Percentiles rank a stretch among this genome's conserved stretches.
Evolutionary conservation across 2,113 vertebrate genomes (phyloP).

Genomic region (Tenebrosternarchus preto): DNA sequence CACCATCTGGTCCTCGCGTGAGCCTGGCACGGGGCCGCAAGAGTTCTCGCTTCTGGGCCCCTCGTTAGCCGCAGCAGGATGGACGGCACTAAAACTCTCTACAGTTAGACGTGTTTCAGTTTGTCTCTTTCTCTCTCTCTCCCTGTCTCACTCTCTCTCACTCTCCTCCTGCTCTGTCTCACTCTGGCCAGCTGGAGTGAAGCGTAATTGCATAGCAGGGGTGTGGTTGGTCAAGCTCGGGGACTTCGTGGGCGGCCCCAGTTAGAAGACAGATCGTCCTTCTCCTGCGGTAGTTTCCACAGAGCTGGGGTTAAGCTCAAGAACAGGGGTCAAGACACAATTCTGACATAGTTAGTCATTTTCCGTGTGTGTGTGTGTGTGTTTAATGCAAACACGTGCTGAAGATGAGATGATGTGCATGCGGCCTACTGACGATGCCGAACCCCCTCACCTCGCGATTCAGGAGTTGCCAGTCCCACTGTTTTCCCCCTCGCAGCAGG

Average conservation of each 20-base stretch:
- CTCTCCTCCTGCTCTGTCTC: conserved; percentile 5
- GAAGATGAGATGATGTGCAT: conserved; percentile 16
- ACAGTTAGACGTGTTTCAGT: background rate
- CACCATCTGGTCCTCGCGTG: conserved; percentile 59
- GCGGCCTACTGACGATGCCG: conserved; percentile 39
- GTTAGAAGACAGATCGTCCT: conserved; percentile 51
- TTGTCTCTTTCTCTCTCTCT: background rate
- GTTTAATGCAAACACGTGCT: no score
- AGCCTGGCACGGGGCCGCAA: conserved; percentile 49
- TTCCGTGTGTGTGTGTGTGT: background rate
- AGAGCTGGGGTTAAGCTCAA: conserved; percentile 47
- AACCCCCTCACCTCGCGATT: conserved; percentile 23
- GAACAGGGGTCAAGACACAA: conserved; percentile 26
- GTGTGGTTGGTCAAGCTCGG: conserved; percentile 56
- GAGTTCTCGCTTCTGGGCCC: conserved; percentile 5
- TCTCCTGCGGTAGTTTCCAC: conserved; percentile 30
- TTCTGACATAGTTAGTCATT: conserved; percentile 14
- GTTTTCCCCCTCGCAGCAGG: conserved; percentile 42
- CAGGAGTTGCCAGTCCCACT: conserved; percentile 59
- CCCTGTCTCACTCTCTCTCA: conserved; percentile 9
- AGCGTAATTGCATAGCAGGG: conserved; percentile 63
- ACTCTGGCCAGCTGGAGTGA: conserved; percentile 61
- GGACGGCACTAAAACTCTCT: conserved; percentile 6
- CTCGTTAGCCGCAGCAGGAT: conserved; percentile 18
- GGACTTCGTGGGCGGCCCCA: conserved; percentile 58